A percentile compares a stretch with the other conserved stretches of the same genome.
Conservation (phyloP, 2,797 vertebrate genomes). For the Meda fulgida region DNA sequence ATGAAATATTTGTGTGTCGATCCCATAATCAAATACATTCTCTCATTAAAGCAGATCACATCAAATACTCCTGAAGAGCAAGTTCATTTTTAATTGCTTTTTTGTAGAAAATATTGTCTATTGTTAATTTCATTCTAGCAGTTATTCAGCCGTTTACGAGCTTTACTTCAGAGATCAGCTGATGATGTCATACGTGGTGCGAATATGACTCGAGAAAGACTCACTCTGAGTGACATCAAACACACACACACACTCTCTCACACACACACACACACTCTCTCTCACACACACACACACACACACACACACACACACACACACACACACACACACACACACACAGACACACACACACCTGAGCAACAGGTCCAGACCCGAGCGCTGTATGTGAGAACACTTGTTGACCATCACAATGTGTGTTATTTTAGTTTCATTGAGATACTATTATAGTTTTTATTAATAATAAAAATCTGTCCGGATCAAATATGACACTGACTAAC, state of each 20-base stretch:
- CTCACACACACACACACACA: no score
- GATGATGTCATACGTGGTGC: slow-evolving; percentile 56
- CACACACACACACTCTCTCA: no score
- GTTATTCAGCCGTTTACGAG: background rate
- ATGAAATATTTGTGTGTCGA: background rate
- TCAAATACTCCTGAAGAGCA: background rate
- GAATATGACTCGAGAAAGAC: slow-evolving; percentile 57
- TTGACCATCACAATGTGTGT: background rate
- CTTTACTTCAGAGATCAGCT: slow-evolving; percentile 5
- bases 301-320: no score
- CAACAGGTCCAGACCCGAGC: background rate
- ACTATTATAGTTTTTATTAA: background rate
- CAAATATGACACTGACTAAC: no score
- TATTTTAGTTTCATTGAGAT: background rate
- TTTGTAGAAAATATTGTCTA: no score
- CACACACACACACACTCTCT: no score
- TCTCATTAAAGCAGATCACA: no score
- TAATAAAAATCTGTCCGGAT: background rate
- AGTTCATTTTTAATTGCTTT: background rate
- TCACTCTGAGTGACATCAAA: slow-evolving; percentile 39
- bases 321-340: background rate
- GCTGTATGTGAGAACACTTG: no score
- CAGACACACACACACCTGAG: background rate
- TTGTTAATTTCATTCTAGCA: background rate
- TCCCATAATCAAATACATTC: no score